Base-by-base conservation (phyloP, 2,113 vertebrate species). In the Silurus asotus region DNA sequence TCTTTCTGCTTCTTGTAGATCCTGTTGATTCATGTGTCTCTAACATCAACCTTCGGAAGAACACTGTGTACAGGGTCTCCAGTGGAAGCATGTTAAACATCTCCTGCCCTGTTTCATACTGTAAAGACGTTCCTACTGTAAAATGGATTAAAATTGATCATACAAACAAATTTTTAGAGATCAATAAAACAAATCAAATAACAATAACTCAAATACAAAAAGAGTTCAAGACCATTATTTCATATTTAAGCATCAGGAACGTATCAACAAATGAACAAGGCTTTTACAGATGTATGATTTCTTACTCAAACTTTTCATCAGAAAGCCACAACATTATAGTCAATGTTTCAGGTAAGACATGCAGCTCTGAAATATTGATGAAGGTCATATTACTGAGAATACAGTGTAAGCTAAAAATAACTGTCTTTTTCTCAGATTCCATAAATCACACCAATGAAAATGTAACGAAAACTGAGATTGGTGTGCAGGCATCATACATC, bases 301-400 rank as follows among this genome's bases (percentile, higher is more conserved):
- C 11, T 3, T 14, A 0, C n/a, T n/a, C 19, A 10, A 17, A 4
- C 19, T 82, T 45, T 65, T 45, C 58, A 76, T 65, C 6, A 64
- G 23, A 75, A 17, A 86, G 85, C 59, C 85, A 86, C 69, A 86
- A 10, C 28, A 82, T 86, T 13, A 76, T 76, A 19, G 2, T 86
- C 2, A 65, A 20, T 65, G 59, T 82, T 76, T 65, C 59, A 75
- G 85, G 85, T 86, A 76, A 81, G 64, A 28, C 72, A 62, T 56
- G 0, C 8, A 85, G n/a, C 11, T 58, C 7, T 53, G n/a, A 55
- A 13, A 45, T 9, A 75, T 58, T 69, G 7, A 5, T 69, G 7
- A 37, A 5, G 20, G 0, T 9, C 13, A 62, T 4, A 59, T 49
- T 58, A 19, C 20, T 49, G 48, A 62, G 4, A 78, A 78, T 58